Conservation (phyloP, 2,797 vertebrate species). For the Gymnoscopelus microlampas region DNA sequence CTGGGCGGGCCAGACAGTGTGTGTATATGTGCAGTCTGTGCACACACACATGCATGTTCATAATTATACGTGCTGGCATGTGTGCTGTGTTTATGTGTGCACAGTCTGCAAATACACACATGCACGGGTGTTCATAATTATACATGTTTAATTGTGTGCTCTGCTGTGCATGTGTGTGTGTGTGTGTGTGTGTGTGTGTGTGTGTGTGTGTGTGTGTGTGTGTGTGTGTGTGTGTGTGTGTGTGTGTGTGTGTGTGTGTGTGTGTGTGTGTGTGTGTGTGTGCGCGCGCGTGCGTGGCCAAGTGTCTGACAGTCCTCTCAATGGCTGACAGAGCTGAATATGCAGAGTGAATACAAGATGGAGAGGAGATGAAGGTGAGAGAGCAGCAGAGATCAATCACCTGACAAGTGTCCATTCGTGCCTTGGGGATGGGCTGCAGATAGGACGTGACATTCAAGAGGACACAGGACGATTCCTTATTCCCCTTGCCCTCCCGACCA, state of each 20-base stretch:
- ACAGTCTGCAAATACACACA: slow-evolving; percentile 32
- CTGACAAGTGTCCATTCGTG: slow-evolving; percentile 79
- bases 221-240: neutral
- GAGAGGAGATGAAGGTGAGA: slow-evolving; percentile 54
- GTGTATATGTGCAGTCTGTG: slow-evolving; percentile 1
- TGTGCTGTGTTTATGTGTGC: neutral
- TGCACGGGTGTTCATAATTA: neutral
- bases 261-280: slow-evolving; percentile 22
- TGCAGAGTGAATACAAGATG: slow-evolving; percentile 23
- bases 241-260: slow-evolving; percentile 32
- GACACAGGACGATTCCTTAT: slow-evolving; percentile 41
- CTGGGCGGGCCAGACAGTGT: slow-evolving; percentile 10
- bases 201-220: slow-evolving; percentile 16
- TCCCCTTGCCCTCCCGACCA: slow-evolving; percentile 18
- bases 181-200: slow-evolving; percentile 33
- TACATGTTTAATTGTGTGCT: neutral
- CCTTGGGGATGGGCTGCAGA: slow-evolving; percentile 72
- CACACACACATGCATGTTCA: slow-evolving; percentile 13
- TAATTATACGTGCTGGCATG: neutral
- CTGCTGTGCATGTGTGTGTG: neutral
- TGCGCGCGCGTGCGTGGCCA: neutral
- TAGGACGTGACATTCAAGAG: slow-evolving; percentile 77
- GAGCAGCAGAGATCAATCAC: slow-evolving; percentile 74
- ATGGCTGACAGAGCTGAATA: slow-evolving; percentile 48
- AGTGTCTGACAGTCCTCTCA: slow-evolving; percentile 28